These are phyloP conservation scores for Meleagris gallopavo DNA, from an alignment of 2,113 vertebrate species.

Conservation along the genomic window DNA sequence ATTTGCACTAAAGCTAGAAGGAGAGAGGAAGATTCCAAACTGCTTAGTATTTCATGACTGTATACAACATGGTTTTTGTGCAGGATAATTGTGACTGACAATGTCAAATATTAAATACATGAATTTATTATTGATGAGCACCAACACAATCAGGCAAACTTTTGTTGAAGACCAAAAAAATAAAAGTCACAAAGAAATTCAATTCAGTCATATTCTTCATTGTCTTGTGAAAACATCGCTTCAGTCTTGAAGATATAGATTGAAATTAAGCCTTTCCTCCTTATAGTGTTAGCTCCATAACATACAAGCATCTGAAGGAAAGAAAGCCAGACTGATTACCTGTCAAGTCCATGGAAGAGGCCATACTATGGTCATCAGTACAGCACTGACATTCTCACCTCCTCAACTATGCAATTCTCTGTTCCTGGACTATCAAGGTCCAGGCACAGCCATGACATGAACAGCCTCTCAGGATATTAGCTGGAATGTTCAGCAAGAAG, in stretches of 20 bases:
- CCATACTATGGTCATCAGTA: not conserved
- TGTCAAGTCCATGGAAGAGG: not conserved
- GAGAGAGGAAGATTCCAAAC: not conserved
- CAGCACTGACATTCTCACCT: not conserved
- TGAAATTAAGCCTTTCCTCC: not conserved
- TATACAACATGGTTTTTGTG: not conserved
- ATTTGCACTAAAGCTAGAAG: not conserved
- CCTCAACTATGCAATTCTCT: not conserved
- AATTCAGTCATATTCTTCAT: not conserved
- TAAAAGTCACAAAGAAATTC: not conserved
- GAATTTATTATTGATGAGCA: not conserved
- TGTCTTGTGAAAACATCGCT: not conserved
- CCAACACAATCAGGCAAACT: not conserved
- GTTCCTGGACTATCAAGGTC: not conserved
- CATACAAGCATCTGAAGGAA: not conserved
- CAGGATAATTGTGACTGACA: not conserved
- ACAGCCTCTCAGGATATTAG: not conserved
- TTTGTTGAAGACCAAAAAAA: not conserved
- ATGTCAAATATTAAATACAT: not conserved
- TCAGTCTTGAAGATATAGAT: not conserved
- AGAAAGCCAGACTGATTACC: not conserved
- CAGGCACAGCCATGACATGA: accelerated
- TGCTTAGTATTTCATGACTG: not conserved
- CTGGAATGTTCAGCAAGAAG: not conserved
- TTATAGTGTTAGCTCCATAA: not conserved